Percentiles rank a stretch among this genome's conserved stretches.
Evolutionary conservation across 2,113 vertebrate genomes (phyloP).

Genomic region (Gymnarchus niloticus): DNA sequence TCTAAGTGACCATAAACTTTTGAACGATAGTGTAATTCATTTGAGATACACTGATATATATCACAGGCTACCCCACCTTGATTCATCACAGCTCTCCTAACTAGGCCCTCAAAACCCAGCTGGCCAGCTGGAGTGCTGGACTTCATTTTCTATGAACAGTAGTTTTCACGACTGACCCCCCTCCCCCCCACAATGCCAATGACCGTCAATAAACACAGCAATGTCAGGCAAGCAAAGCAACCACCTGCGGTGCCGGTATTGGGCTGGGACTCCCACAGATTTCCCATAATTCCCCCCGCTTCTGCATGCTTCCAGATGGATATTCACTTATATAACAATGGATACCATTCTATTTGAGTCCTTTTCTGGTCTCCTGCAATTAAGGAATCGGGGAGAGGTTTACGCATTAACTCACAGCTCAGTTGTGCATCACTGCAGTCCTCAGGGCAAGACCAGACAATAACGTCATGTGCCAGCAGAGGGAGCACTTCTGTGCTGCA

Average conservation of each 20-base stretch:
- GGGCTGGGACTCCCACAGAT: too few relatives aligned
- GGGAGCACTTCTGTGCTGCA: not conserved
- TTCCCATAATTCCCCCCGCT: not conserved
- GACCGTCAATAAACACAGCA: not conserved
- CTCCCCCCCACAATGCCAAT: not conserved
- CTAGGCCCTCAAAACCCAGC: not conserved
- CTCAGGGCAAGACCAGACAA: not conserved
- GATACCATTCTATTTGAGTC: not conserved
- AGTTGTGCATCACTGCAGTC: too few relatives aligned
- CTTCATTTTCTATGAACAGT: not conserved
- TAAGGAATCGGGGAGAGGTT: not conserved
- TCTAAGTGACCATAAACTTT: too few relatives aligned
- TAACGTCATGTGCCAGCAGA: not conserved
- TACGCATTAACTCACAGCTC: not conserved
- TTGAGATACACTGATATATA: conserved; percentile 31
- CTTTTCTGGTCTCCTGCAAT: not conserved
- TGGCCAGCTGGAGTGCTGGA: not conserved
- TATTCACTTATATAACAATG: not conserved
- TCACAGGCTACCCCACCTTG: conserved; percentile 20
- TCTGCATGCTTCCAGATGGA: not conserved
- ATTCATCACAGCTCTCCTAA: conserved; percentile 19
- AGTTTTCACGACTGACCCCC: not conserved
- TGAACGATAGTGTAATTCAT: too few relatives aligned
- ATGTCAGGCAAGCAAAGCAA: too few relatives aligned
- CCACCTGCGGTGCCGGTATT: too few relatives aligned